Conservation (phyloP, 2,113 vertebrate genomes). For the Ornithorhynchus anatinus region DNA sequence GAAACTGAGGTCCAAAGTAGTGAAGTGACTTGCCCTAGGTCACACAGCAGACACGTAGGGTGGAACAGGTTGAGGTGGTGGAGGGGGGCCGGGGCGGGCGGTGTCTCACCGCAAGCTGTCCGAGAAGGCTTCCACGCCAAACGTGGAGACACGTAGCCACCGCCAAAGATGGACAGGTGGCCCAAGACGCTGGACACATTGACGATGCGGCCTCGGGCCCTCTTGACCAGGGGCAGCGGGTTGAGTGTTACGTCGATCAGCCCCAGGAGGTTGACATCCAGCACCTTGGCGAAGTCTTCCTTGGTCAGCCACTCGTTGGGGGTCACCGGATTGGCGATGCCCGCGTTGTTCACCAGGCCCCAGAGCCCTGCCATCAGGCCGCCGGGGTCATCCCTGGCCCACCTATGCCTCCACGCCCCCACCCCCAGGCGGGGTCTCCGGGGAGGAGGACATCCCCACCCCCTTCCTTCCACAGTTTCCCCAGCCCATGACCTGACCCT, state of each 20-base stretch:
- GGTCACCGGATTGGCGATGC: constrained; percentile 48
- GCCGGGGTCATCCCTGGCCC: too few relatives aligned
- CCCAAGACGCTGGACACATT: constrained; percentile 76
- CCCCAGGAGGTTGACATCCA: constrained; percentile 76
- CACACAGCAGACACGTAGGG: too few relatives aligned
- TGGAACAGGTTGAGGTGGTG: neutral
- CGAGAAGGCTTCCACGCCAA: constrained; percentile 81
- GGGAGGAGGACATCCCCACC: too few relatives aligned
- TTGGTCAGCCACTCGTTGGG: constrained; percentile 75
- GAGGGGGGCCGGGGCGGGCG: neutral
- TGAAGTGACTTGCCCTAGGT: too few relatives aligned
- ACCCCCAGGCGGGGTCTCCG: too few relatives aligned
- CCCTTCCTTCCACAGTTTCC: too few relatives aligned
- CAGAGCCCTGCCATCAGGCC: constrained; percentile 74
- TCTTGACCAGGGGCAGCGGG: constrained; percentile 76
- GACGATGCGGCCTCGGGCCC: constrained; percentile 74
- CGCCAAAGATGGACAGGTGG: constrained; percentile 54
- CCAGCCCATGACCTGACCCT: too few relatives aligned
- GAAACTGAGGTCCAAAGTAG: too few relatives aligned
- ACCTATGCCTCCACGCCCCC: too few relatives aligned
- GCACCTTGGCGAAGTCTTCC: constrained; percentile 73
- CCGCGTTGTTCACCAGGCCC: constrained; percentile 85
- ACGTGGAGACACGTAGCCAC: constrained; percentile 79
- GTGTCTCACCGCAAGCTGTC: constrained; percentile 78
- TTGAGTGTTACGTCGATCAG: constrained; percentile 76